Evolutionary conservation across 2,113 vertebrate species (phyloP).

Genomic region (Todiramphus chloris): DNA sequence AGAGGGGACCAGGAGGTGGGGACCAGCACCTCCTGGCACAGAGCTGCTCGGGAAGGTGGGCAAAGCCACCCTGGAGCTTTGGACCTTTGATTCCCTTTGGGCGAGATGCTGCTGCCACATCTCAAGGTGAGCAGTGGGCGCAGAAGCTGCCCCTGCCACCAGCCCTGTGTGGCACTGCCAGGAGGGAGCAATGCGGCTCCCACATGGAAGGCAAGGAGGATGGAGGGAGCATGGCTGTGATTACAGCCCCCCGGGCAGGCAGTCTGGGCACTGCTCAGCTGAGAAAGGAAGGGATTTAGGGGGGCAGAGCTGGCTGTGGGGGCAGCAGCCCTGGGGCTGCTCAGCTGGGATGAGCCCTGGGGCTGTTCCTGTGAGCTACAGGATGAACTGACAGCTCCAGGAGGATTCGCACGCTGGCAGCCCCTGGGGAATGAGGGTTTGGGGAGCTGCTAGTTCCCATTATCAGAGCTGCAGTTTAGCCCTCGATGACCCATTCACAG

Average conservation of each 20-base stretch:
- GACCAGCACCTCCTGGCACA: background rate
- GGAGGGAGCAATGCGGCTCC: fast-evolving
- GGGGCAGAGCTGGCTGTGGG: fast-evolving
- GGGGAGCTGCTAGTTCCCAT: background rate
- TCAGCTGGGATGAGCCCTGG: fast-evolving
- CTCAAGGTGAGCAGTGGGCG: fast-evolving
- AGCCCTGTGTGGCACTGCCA: background rate
- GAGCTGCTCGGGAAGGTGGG: background rate
- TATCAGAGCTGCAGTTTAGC: background rate
- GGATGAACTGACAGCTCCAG: background rate
- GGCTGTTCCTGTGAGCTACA: background rate
- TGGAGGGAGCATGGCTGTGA: background rate
- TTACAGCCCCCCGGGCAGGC: background rate
- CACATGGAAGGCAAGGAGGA: background rate
- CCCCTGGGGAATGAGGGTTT: background rate
- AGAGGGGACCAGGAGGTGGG: no score
- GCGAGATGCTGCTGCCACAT: background rate
- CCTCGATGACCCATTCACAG: background rate
- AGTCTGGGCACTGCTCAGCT: background rate
- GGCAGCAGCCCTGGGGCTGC: background rate
- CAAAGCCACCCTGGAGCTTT: background rate
- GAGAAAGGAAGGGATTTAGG: background rate
- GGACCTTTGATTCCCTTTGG: background rate
- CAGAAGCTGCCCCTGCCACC: background rate
- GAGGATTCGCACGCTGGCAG: background rate